Evolutionary conservation across 2,113 vertebrate genomes (phyloP), one percentile per base, ranked within the genome.

Genomic region (Nipponia nippon): DNA sequence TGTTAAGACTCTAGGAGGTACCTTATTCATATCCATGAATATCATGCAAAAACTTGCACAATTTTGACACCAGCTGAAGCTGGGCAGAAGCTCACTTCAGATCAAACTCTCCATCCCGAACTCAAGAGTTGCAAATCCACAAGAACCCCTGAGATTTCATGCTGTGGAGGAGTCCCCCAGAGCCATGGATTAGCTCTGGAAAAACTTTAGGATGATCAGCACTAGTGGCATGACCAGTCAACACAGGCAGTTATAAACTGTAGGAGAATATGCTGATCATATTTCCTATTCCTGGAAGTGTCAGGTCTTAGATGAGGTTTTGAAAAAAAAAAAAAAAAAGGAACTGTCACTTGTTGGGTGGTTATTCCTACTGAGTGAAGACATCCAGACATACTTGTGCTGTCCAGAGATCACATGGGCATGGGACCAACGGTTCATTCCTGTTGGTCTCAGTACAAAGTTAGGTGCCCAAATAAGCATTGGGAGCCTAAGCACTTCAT

Each of bases 191-290:
- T 55, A 79, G 30, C 25, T 69, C 66, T 72, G 27, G 47, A 78
- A 55, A 84, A 81, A 44, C 8, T 65, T 85, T 16, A 44, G n/a
- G 32, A 38, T 50, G n/a, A 55, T 23, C 71, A 66, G 8, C 36
- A 25, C 53, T 18, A 20, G 10, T 12, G 46, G 16, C 30, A 61
- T 19, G 25, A 50, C 29, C 25, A 49, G 16, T 23, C 22, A 52
- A 25, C 17, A 15, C 0, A 0, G 10, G 18, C 13, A 55, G 34
- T 49, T 84, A 65, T 14, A 80, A 85, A 75, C 34, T 36, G 6
- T 29, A 59, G 34, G 11, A 61, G 38, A 87, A 84, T 5, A 61
- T 15, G 10, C 13, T 59, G 56, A 55, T 38, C 3, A 0, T 36
- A 42, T 84, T 95, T 84, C 53, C 44, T 78, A 0, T 36, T 88